Base-by-base conservation (phyloP, 2,797 vertebrate genomes). In the Acrossocheilus wenchowensis region DNA sequence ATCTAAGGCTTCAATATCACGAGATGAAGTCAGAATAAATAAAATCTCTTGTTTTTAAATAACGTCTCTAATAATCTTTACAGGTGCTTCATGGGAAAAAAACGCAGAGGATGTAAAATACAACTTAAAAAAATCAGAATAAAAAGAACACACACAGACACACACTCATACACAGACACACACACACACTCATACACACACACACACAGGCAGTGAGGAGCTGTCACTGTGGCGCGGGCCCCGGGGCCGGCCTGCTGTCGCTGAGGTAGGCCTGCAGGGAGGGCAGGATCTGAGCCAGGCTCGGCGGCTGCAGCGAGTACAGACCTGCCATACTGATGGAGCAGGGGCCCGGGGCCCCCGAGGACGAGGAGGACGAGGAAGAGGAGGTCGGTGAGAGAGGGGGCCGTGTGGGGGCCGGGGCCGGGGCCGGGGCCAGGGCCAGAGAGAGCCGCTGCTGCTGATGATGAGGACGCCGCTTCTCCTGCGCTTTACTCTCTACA, bases 271-370 rank as follows among this genome's bases (percentile, higher is more conserved):
- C 92, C 90, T 95, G 94, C 64, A 95, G 91, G 90, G 94, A 94
- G 87, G 96, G 95, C 77, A 95, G 92, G 92, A 94, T 87, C 87
- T 86, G 88, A 90, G 94, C 93, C 87, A 95, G 90, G 89, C 92
- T 91, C 87, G 92, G 93, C 80, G 93, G 91, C 93, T 92, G 94
- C 85, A 93, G 88, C 83, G 93, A 90, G 92, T 96, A 97, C 97
- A 95, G 93, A 97, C 97, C 97, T 97, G 97, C 93, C 93, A 95
- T 90, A 91, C 92, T 95, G 94, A 97, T 94, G 90, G 96, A 93
- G 86, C 92, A 91, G 7, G 96, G 93, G 86, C 97, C 91, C 94
- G 96, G 90, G 94, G 91, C 88, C 93, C 92, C 95, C 64, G 94
- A 92, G 57, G 94, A 94, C 80, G 92, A 93, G 15, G 89, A 92